Evolutionary conservation across 2,113 vertebrate genomes (phyloP).

Genomic region (Rhinopomastus cyanomelas): DNA sequence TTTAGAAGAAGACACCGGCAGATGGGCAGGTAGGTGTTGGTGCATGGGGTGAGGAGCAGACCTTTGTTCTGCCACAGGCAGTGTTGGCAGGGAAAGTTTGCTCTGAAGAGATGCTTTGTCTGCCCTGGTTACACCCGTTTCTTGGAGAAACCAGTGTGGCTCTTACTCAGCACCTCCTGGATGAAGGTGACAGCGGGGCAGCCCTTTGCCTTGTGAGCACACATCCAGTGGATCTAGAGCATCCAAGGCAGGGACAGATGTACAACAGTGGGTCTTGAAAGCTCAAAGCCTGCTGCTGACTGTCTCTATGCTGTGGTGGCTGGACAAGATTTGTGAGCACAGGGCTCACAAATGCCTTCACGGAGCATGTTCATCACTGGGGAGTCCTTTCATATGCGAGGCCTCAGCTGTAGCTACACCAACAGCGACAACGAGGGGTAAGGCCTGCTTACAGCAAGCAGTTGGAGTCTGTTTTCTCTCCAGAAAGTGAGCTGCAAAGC

Average conservation of each 20-base stretch:
- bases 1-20: rapidly evolving
- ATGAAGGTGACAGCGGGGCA: neutral
- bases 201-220: neutral
- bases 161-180: neutral
- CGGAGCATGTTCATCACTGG: neutral
- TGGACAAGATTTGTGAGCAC: neutral
- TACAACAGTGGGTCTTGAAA: rapidly evolving
- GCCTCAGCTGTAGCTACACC: neutral
- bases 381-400: no score
- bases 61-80: rapidly evolving
- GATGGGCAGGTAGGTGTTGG: neutral
- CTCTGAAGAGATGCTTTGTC: neutral
- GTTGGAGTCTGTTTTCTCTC: neutral
- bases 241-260: neutral
- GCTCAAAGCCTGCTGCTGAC: neutral
- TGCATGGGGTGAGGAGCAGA: rapidly evolving
- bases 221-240: rapidly evolving
- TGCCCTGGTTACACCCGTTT: rapidly evolving
- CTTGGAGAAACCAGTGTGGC: neutral
- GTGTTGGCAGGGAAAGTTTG: neutral
- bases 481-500: neutral
- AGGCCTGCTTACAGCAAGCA: neutral
- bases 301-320: neutral
- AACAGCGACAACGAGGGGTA: rapidly evolving
- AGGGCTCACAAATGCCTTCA: neutral